Evolutionary conservation across 2,888 invertebrate species (phyloP), one percentile per base, ranked within the genome.

Genomic region (Molorchus minor): DNA sequence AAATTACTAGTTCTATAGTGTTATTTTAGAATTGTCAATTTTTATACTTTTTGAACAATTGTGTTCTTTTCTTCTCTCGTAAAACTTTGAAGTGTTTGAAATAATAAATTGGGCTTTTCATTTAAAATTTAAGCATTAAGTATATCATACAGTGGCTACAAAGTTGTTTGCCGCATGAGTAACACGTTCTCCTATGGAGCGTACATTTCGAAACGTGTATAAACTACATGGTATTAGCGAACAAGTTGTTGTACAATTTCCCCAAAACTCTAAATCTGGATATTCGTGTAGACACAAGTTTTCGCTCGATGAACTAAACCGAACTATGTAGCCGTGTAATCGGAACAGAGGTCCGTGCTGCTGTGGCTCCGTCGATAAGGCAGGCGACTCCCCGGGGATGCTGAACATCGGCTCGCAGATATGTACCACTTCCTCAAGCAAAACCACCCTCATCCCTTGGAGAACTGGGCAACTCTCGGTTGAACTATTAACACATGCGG

Each of bases 351-450:
- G 77, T 76, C 75, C 73, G 74, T 71, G 73, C 71, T 69, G 75
- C 67, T 72, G 73, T 68, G 72, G 74, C 75, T 71, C 71, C 70
- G 76, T 74, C 78, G 79, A 78, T 79, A 79, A 79, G 78, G 76
- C 76, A 69, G 72, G 75, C 72, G 73, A 74, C 71, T 77, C 79
- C 76, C 77, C 43, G 69, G 76, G 75, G 78, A 78, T 70, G 64
- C 58, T 62, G 73, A 77, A 77, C 79, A 77, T 73, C 72, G 76
- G 71, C 75, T 71, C 70, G 74, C 78, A 78, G 78, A 79, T 77
- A 77, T 79, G 79, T 78, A 79, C 71, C 78, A 77, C 77, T 78
- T 78, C 78, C 77, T 77, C 74, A 73, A 75, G 73, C 73, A 73
- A 76, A 73, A 73, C 73, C 74, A 62, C 71, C 73, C 73, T 72